These are phyloP conservation scores for Chloebia gouldiae DNA, from an alignment of 2,113 vertebrate species.

Conservation along the genomic window DNA sequence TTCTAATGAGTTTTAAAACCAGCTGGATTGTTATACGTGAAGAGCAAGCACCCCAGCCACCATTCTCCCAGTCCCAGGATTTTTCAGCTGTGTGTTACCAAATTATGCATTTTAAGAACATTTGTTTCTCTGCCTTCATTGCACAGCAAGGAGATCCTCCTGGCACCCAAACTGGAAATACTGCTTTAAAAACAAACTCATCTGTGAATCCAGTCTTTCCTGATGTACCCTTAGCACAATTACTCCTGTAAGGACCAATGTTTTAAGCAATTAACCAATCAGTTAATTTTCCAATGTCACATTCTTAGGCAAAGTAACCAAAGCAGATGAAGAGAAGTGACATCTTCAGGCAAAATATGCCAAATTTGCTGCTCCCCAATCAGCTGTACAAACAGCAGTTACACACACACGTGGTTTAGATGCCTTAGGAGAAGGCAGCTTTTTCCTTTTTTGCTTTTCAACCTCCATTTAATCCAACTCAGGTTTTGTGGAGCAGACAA, in stretches of 20 bases:
- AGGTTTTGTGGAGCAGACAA: background rate
- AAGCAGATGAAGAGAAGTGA: constrained; percentile 25
- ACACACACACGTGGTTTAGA: background rate
- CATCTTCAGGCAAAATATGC: constrained; percentile 35
- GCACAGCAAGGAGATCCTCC: background rate
- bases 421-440: background rate
- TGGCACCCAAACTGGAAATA: background rate
- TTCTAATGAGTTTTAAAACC: constrained; percentile 46
- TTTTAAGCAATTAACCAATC: constrained; percentile 42
- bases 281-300: constrained; percentile 15
- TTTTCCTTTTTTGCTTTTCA: background rate
- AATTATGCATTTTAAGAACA: background rate
- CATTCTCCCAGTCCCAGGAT: background rate
- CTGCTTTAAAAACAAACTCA: constrained; percentile 1
- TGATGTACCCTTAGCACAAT: background rate
- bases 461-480: background rate
- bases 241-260: background rate
- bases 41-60: background rate
- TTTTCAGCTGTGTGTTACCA: background rate
- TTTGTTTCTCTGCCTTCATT: background rate
- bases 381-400: background rate
- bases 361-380: background rate
- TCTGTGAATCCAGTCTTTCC: background rate
- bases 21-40: background rate
- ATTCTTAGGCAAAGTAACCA: constrained; percentile 16